Evolutionary conservation across 1,140 invertebrate genomes (phyloP), one percentile per base, ranked within the genome.

Genomic region (Caenorhabditis briggsae): DNA sequence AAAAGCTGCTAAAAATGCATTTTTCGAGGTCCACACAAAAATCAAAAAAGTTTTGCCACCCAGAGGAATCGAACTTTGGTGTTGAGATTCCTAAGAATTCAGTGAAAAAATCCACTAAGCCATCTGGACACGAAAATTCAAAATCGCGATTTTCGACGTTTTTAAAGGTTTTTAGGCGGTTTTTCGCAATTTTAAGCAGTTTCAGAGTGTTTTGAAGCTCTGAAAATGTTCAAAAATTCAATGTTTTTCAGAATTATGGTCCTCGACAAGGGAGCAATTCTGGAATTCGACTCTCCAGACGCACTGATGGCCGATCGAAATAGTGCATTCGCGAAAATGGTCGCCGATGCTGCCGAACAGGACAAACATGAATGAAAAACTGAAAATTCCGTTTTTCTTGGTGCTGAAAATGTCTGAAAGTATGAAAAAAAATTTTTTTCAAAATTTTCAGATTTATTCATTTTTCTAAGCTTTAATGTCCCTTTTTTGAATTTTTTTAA

Each of bases 251-350:
- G 83, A 85, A 85, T 97, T 56, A 91, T 97, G 46, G 96, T 97
- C 0, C 95, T 98, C 94, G 94, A 94, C 74, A 94, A 95, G 86
- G 96, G 96, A 6, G 92, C 94, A 88, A 94, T 96, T 46, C 92
- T 95, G 18, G 96, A 97, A 93, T 95, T 96, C 90, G 95, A 96
- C 84, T 93, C 94, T 64, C 96, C 96, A 0, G 93, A 94, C 88
- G 93, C 94, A 82, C 93, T 97, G 55, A 93, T 96, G 16, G 90
- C 94, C 33, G 94, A 97, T 92, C 92, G 93, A 7, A 90, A 93
- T 50, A 96, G 95, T 0, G 92, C 95, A 88, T 96, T 97, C 90
- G 95, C 83, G 5, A 85, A 85, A 48, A 85, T 85, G 83, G 58
- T 85, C 16, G 83, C 83, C 6, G 83, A 85, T 16, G 59, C 83